These are phyloP conservation scores for Cryptotis parvus DNA, from an alignment of 2,113 vertebrate species.

Conservation along the genomic window DNA sequence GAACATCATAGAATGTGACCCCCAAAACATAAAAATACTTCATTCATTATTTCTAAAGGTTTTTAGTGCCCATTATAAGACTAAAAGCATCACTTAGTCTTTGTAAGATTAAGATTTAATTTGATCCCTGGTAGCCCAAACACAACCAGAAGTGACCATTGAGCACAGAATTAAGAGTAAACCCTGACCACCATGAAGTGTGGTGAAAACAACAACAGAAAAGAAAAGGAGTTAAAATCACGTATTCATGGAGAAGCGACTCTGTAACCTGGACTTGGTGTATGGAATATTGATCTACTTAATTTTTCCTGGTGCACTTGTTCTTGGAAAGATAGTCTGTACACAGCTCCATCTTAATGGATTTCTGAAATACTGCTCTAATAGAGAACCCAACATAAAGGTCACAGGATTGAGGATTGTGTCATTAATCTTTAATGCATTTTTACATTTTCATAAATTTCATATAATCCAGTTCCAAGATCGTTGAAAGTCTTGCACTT, in stretches of 20 bases:
- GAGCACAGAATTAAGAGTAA: too few species aligned
- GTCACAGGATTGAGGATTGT: neutral
- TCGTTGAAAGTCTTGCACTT: neutral
- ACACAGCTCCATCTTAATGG: neutral
- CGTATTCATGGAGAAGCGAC: neutral
- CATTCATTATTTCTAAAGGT: too few species aligned
- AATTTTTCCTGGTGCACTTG: neutral
- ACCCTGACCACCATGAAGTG: too few species aligned
- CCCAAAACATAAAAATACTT: too few species aligned
- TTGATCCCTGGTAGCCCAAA: too few species aligned
- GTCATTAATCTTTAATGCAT: neutral
- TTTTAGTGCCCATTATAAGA: too few species aligned
- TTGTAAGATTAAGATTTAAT: too few species aligned
- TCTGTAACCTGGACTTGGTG: neutral
- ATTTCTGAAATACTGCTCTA: neutral
- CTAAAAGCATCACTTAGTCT: too few species aligned
- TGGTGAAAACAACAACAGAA: too few species aligned
- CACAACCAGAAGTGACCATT: too few species aligned
- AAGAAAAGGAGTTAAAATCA: constrained; percentile 7
- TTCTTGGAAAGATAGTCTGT: neutral
- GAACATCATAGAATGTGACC: too few species aligned
- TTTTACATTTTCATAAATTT: neutral
- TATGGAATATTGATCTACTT: neutral
- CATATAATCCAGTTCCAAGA: neutral
- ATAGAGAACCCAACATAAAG: neutral